Evolutionary conservation across 2,888 invertebrate genomes (phyloP), one percentile per base, ranked within the genome.

Genomic region (Agapostemon virescens): DNA sequence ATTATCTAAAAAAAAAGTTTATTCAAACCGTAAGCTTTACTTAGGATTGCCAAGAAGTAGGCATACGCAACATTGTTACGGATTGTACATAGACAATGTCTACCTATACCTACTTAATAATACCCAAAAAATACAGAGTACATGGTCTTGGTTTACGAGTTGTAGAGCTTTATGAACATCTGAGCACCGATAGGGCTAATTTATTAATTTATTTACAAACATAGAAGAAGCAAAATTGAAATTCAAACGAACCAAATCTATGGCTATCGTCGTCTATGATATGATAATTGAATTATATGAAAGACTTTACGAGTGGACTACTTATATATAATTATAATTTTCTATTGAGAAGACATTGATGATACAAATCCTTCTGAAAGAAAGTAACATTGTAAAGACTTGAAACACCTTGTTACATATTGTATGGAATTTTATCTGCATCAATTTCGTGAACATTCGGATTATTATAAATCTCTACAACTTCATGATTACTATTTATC

Each of bases 21-120:
- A 88, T 89, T 87, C 84, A 85, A 88, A 87, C 81, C 87, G 72
- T 88, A 89, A 89, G 88, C 87, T 89, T 86, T 86, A 87, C 85
- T 86, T 88, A 87, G 88, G 83, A 83, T 87, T 86, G 87, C 84
- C 86, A 87, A 85, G 81, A 86, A 84, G 85, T 86, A 87, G 80
- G 88, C 77, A 79, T 85, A 76, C 69, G 84, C 85, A 86, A 85
- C 77, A 36, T 79, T 69, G 85, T 85, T 88, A 87, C 85, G 82
- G 82, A 83, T 77, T 90, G 87, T 89, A 87, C 82, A 88, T 89
- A 90, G 85, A 86, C 87, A 88, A 87, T 86, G 85, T 85, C 85
- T 89, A 88, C 81, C 85, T 88, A 88, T 87, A 88, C 82, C 86
- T 88, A 87, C 82, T 77, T 86, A 88, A 89, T 87, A 88, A 87